Evolutionary conservation across 2,888 invertebrate genomes (phyloP).

Genomic region (Liposcelis brunnea): DNA sequence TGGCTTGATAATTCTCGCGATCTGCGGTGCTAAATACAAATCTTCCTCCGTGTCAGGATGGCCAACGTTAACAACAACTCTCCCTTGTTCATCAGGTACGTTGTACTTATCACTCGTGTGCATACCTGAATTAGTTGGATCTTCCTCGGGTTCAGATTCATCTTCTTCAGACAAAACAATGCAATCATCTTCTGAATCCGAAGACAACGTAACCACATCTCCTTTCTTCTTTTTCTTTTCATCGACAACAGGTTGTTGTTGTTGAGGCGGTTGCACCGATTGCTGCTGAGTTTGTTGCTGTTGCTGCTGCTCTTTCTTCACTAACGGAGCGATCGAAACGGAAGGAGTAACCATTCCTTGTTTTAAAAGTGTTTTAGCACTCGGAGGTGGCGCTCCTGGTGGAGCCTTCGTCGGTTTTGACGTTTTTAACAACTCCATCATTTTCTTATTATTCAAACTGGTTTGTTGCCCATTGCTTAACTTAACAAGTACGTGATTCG

Average conservation of each 20-base stretch:
- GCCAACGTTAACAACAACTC: conserved; percentile 84
- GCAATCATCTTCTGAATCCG: conserved; percentile 68
- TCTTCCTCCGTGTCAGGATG: conserved; percentile 82
- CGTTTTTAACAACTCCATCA: conserved; percentile 21
- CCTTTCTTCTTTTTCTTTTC: conserved; percentile 13
- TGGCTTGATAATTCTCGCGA: conserved; percentile 81
- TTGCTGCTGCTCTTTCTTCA: conserved; percentile 15
- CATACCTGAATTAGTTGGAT: conserved; percentile 78
- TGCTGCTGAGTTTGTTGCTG: conserved; percentile 15
- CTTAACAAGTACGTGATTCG: conserved; percentile 13
- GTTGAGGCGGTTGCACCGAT: not conserved
- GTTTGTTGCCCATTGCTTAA: conserved; percentile 6
- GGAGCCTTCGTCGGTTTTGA: conserved; percentile 12
- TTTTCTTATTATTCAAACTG: conserved; percentile 2
- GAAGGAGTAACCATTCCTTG: conserved; percentile 32
- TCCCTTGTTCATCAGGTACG: conserved; percentile 75
- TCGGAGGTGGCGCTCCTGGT: conserved; percentile 15
- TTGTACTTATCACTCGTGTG: conserved; percentile 89
- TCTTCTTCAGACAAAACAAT: conserved; percentile 71
- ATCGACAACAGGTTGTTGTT: conserved; percentile 11
- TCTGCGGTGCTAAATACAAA: conserved; percentile 80
- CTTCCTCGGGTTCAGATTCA: conserved; percentile 65
- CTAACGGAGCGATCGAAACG: conserved; percentile 31
- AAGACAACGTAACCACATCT: conserved; percentile 59
- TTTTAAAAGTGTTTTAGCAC: conserved; percentile 15